Evolutionary conservation across 2,888 invertebrate species (phyloP), one percentile per base, ranked within the genome.

Genomic region (Cremastinae sp.): DNA sequence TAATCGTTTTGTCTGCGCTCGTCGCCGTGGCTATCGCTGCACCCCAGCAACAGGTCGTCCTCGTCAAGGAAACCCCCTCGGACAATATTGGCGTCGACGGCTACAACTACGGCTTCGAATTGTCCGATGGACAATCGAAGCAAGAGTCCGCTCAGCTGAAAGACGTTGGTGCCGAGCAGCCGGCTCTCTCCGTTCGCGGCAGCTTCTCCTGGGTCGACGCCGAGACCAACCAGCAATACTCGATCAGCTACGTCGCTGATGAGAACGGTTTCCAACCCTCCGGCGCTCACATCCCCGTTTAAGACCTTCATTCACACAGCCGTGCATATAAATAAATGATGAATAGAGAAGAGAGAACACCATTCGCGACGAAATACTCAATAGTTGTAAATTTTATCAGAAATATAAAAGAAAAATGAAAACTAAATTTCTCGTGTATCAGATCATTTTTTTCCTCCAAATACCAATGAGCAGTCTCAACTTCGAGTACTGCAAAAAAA

Each of bases 61-160:
- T 87, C 8, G 79, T 86, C 0, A 83, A 83, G 20, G 84, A 87
- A 35, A 80, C 79, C 0, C 83, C 79, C 1, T 79, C 74, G 1
- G 80, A 87, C 75, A 88, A 87, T 78, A 85, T 84, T 28, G 87
- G 88, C 1, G 7, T 87, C 10, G 86, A 79, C 16, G 79, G 78
- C 12, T 88, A 88, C 79, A 70, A 75, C 5, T 87, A 71, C 56
- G 82, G 37, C 9, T 87, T 83, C 58, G 83, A 84, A 55, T 78
- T 85, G n/a, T 84, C 84, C 10, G 80, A 86, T 61, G 87, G 83
- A 5, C 79, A 82, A 37, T 55, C 64, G 1, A 78, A 75, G 41
- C 70, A 85, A 14, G 86, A 87, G 73, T 20, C 71, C 2, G 87
- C 83, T 1, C 75, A 85, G 64, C 22, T 86, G 55, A 69, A 78